Conservation (phyloP, 2,797 vertebrate genomes). For the Phrynocephalus forsythii region DNA sequence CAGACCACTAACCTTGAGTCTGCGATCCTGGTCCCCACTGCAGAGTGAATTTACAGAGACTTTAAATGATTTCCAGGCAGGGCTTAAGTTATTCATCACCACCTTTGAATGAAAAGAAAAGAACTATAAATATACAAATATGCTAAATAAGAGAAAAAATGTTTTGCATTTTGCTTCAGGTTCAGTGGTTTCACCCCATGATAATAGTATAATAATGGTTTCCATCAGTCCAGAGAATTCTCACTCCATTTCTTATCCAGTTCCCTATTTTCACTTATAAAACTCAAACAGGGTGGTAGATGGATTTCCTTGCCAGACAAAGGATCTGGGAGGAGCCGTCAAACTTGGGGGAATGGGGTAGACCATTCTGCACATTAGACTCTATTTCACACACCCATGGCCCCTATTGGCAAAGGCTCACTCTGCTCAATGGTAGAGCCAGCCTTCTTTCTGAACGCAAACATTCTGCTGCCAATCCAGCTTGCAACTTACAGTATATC, state of each 20-base stretch:
- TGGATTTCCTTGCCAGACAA: neutral
- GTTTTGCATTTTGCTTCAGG: too few species aligned
- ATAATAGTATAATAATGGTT: slow-evolving; percentile 26
- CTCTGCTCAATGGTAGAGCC: neutral
- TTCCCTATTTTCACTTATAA: neutral
- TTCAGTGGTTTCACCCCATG: neutral
- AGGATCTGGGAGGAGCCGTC: too few species aligned
- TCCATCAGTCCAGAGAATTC: neutral
- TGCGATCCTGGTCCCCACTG: slow-evolving; percentile 94
- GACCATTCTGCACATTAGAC: neutral
- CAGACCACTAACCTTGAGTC: slow-evolving; percentile 89
- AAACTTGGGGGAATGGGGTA: too few species aligned
- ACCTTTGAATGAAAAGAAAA: slow-evolving; percentile 81
- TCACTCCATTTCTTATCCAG: neutral
- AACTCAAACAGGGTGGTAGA: neutral
- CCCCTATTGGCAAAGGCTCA: neutral
- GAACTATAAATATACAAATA: slow-evolving; percentile 10
- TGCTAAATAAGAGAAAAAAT: slow-evolving; percentile 14
- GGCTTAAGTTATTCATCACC: slow-evolving; percentile 98
- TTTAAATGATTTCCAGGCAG: slow-evolving; percentile 99
- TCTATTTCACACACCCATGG: neutral
- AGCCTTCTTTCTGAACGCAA: neutral
- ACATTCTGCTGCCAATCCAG: neutral
- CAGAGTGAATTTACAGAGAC: slow-evolving; percentile 98
- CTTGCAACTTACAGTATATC: neutral